Percentiles rank a stretch among this genome's conserved stretches.
These are phyloP conservation scores for Bombyx mandarina DNA, from an alignment of 1,140 invertebrate genomes.

Conservation along the genomic window DNA sequence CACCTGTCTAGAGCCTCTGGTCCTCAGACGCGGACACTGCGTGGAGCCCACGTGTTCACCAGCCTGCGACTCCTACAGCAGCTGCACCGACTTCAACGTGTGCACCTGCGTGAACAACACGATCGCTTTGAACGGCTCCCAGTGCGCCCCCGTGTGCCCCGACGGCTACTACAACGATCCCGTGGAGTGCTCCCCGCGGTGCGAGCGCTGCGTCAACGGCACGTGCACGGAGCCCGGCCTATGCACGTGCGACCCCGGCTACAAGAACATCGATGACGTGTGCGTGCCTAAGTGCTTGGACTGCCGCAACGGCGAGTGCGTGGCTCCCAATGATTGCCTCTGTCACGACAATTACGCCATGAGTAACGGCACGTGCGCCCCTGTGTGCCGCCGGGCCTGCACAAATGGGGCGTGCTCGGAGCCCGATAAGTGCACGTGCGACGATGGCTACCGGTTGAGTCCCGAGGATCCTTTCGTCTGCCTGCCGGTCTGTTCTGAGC, in stretches of 20 bases:
- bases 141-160: slow-evolving; percentile 10
- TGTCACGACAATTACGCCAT: slow-evolving; percentile 23
- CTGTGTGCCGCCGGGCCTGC: slow-evolving; percentile 44
- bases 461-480: not conserved
- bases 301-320: slow-evolving; percentile 40
- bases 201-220: slow-evolving; percentile 52
- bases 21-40: slow-evolving; percentile 41
- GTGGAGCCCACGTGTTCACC: slow-evolving; percentile 52
- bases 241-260: slow-evolving; percentile 31
- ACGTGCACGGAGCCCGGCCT: slow-evolving; percentile 21
- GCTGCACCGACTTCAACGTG: slow-evolving; percentile 26
- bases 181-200: slow-evolving; percentile 27
- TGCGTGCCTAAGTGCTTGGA: slow-evolving; percentile 35
- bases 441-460: slow-evolving; percentile 10
- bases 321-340: slow-evolving; percentile 26
- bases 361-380: slow-evolving; percentile 7
- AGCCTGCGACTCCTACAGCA: slow-evolving; percentile 42
- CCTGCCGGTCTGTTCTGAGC: slow-evolving; percentile 33
- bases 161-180: slow-evolving; percentile 4
- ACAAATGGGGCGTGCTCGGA: slow-evolving; percentile 24
- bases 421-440: slow-evolving; percentile 29
- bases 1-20: slow-evolving; percentile 41
- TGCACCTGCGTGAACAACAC: slow-evolving; percentile 18
- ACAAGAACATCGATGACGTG: slow-evolving; percentile 9
- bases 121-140: slow-evolving; percentile 10